Percentiles rank a stretch among this genome's conserved stretches.
Evolutionary conservation across 2,888 invertebrate genomes (phyloP).

Genomic region (Chirona hameri): DNA sequence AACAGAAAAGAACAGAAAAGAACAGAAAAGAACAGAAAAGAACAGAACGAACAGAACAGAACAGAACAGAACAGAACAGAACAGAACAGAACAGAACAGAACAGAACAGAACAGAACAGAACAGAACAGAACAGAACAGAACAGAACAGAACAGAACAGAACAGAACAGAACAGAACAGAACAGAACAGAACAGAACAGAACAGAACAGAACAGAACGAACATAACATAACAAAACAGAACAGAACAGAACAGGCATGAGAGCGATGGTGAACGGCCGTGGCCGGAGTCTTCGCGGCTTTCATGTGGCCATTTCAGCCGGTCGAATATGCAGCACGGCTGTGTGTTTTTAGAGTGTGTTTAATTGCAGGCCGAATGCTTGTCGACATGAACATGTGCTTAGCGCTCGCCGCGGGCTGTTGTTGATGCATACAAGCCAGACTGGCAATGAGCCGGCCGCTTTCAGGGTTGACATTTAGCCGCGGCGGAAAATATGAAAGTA

Average conservation of each 20-base stretch:
- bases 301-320: not conserved
- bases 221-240: no score
- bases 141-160: not conserved
- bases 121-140: not conserved
- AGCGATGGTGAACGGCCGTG: not conserved
- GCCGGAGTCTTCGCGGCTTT: not conserved
- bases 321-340: not conserved
- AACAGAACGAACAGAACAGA: not conserved
- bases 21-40: not conserved
- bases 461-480: not conserved
- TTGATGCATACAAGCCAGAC: not conserved
- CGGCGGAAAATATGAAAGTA: not conserved
- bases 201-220: not conserved
- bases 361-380: not conserved
- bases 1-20: not conserved
- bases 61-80: no score
- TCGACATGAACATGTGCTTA: not conserved
- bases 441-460: not conserved
- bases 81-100: not conserved
- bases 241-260: not conserved
- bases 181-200: not conserved
- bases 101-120: not conserved
- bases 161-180: not conserved
- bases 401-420: not conserved
- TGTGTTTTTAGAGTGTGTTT: not conserved